Evolutionary conservation across 2,797 vertebrate species (phyloP).

Genomic region (Chelmon rostratus): DNA sequence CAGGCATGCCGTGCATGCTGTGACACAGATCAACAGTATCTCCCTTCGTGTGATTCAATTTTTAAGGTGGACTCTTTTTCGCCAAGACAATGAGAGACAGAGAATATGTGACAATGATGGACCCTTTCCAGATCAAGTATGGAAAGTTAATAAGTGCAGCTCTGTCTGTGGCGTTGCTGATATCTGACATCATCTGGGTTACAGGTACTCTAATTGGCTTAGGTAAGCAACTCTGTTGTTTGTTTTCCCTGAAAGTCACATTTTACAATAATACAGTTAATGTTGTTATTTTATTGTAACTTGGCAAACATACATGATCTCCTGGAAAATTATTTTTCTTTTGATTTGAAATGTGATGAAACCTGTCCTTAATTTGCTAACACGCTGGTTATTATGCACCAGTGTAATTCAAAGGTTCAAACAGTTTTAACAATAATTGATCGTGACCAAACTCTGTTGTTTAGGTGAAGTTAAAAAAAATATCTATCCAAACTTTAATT

Average conservation of each 20-base stretch:
- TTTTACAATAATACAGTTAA: not conserved
- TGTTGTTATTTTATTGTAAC: not conserved
- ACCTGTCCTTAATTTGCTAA: not conserved
- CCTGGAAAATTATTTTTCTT: not conserved
- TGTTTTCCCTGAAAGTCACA: not conserved
- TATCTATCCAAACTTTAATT: not conserved
- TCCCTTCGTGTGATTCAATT: slow-evolving; percentile 19
- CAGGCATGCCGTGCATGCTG: not conserved
- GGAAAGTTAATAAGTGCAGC: slow-evolving; percentile 66
- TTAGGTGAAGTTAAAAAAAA: not conserved
- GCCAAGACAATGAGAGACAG: slow-evolving; percentile 75
- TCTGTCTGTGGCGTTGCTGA: slow-evolving; percentile 67
- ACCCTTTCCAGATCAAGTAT: slow-evolving; percentile 78
- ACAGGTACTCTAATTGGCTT: slow-evolving; percentile 70
- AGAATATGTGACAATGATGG: slow-evolving; percentile 80
- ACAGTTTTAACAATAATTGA: not conserved
- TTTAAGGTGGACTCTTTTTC: slow-evolving; percentile 75
- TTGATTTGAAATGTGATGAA: not conserved
- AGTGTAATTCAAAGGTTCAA: not conserved
- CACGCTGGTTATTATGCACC: not conserved
- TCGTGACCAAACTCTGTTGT: not conserved
- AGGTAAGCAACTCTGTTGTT: slow-evolving; percentile 44
- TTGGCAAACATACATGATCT: not conserved
- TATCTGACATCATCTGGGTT: slow-evolving; percentile 72
- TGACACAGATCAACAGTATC: not conserved